These are phyloP conservation scores for Kobus ellipsiprymnus DNA, from an alignment of 2,113 vertebrate species.

Conservation along the genomic window DNA sequence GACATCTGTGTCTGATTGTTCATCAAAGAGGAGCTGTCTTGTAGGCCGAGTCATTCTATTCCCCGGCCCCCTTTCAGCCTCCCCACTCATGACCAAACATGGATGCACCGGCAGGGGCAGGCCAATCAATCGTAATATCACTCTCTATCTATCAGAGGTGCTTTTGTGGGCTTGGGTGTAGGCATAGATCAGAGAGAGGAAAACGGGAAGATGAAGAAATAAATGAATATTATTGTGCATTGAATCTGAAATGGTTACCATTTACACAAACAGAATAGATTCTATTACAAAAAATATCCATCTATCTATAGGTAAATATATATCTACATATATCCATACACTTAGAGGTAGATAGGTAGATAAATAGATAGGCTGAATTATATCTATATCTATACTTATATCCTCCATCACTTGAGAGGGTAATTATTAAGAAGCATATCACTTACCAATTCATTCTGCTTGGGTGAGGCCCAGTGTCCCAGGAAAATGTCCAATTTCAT, in stretches of 20 bases:
- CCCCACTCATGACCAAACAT: constrained; percentile 52
- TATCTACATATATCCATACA: background rate
- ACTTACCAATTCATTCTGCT: background rate
- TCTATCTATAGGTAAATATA: background rate
- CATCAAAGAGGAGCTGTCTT: constrained; percentile 80
- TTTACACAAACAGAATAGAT: background rate
- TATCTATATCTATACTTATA: background rate
- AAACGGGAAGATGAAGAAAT: background rate
- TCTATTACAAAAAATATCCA: background rate
- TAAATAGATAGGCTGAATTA: background rate
- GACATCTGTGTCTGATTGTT: constrained; percentile 86
- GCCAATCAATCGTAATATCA: constrained; percentile 77
- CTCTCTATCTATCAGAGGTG: constrained; percentile 45
- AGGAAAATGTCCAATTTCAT: background rate
- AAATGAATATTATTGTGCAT: background rate
- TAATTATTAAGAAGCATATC: background rate
- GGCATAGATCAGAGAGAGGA: background rate
- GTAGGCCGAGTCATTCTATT: constrained; percentile 81
- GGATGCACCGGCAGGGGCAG: constrained; percentile 27
- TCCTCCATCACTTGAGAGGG: background rate
- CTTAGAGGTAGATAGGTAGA: background rate
- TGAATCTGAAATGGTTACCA: constrained; percentile 12
- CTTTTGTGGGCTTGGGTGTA: constrained; percentile 12
- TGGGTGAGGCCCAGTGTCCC: background rate
- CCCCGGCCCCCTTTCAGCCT: constrained; percentile 70